Evolutionary conservation across 2,888 invertebrate genomes (phyloP), one percentile per base, ranked within the genome.

Genomic region (Metellina segmentata): DNA sequence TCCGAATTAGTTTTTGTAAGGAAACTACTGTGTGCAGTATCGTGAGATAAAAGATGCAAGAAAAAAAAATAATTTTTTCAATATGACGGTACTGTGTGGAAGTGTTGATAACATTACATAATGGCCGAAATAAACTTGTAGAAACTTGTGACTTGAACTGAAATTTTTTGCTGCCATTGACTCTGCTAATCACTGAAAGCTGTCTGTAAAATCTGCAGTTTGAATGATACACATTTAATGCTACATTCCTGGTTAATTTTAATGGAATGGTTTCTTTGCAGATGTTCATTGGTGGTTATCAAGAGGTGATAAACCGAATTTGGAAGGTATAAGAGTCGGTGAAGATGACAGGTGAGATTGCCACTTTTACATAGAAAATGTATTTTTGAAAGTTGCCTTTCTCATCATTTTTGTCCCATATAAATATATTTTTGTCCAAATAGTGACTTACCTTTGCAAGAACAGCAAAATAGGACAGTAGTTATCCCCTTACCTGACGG

Each of bases 391-490:
- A 9, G 16, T 61, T 11, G 9, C 2, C 0, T 61, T 8, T 61
- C 61, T 16, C 61, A 11, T 61, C 9, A 5, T 9, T 9, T 16
- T 7, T 61, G 9, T 9, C 11, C 1, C 9, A 5, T 9, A 61
- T 61, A 8, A 61, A 61, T 11, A 8, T 61, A 48, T 0, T 19
- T 49, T 34, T 53, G 78, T 85, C 13, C 94, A 16, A 61, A 61
- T 16, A 97, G 98, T 61, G 95, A 97, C 82, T 96, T 97, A 93
- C 97, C 97, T 0, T 96, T 98, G 72, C 96, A 97, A 9, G 97
- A 97, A 7, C 98, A 98, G 95, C 97, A 97, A 94, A 98, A 98
- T 6, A 98, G 98, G 95, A 98, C 98, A 95, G 98, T 98, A 92
- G 98, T 98, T 95, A 97, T 98, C 94, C 97, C 97, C 94, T 95